Conservation (phyloP, 2,113 vertebrate genomes). For the Hyperoodon ampullatus region DNA sequence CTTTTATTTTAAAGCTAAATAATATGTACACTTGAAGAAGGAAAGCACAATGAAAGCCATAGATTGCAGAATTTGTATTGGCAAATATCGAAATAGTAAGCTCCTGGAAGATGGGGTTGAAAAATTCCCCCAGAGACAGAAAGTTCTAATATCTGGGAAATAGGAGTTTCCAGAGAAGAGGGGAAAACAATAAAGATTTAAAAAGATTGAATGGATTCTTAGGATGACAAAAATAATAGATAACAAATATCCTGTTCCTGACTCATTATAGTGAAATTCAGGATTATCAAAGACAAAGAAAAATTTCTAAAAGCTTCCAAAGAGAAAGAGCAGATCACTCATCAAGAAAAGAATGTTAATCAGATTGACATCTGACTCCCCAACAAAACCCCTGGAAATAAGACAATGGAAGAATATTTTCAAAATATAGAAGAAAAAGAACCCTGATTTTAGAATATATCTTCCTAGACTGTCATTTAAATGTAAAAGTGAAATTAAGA, state of each 20-base stretch:
- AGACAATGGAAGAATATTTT: not conserved
- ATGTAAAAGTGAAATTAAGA: not conserved
- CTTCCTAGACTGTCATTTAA: not conserved
- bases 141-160: not conserved
- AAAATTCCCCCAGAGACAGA: not conserved
- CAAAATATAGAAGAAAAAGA: not conserved
- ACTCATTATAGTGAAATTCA: not conserved
- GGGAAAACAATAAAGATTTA: not conserved
- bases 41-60: not conserved
- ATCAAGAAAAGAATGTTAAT: not conserved
- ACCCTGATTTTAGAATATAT: not conserved
- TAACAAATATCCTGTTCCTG: not conserved
- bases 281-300: not conserved
- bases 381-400: not conserved
- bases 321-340: not conserved
- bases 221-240: not conserved
- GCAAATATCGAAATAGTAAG: not conserved
- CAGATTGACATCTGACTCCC: not conserved
- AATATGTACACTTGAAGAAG: not conserved
- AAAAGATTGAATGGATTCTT: not conserved
- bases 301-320: conserved; percentile 1
- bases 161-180: not conserved
- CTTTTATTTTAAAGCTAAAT: conserved; percentile 27
- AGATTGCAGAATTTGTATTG: not conserved
- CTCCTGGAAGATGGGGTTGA: not conserved